Evolutionary conservation across 1,140 invertebrate species (phyloP), one percentile per base, ranked within the genome.

Genomic region (Cataglyphis hispanica): DNA sequence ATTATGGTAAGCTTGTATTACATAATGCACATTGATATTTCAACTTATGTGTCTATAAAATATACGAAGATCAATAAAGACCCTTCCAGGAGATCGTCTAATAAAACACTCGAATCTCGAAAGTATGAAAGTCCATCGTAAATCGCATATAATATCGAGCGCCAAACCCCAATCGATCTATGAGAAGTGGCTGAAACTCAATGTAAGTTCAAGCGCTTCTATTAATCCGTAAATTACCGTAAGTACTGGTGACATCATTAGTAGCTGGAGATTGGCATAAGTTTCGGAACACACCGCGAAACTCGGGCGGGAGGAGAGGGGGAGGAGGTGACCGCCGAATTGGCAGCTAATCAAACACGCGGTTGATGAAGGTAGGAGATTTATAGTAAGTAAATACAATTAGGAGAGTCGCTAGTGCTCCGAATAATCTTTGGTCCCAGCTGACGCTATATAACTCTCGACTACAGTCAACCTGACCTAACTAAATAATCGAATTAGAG

Each of bases 371-470:
- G 63, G 88, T 85, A 85, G 86, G 75, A 90, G 91, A 93, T 91
- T 92, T 91, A 93, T 93, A 87, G 92, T 91, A 89, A 88, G 86
- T 76, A 92, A 92, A 93, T 91, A 87, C 88, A 93, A 92, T 93
- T 93, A 92, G 61, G 60, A 88, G 87, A 91, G 90, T 89, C 91
- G 86, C 88, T 86, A 92, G 91, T 92, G 74, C 85, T 77, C 87
- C 22, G 78, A 89, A 67, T 90, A 89, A 91, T 86, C 90, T 91
- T 88, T 89, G 87, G 77, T 78, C 31, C 77, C 75, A 61, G 66
- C 89, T 88, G 86, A 86, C 86, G 88, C 60, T 92, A 19, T 50
- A 50, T 50, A 89, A 91, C 85, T 83, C 83, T 83, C 83, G 77
- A 92, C 85, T 91, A 90, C 58, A 84, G 83, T 74, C 86, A 86